A percentile compares a stretch with the other conserved stretches of the same genome.
phyloP scores from a whole-genome alignment of 2,797 vertebrate genomes.

The Chlorospingus semifuscus region DNA sequence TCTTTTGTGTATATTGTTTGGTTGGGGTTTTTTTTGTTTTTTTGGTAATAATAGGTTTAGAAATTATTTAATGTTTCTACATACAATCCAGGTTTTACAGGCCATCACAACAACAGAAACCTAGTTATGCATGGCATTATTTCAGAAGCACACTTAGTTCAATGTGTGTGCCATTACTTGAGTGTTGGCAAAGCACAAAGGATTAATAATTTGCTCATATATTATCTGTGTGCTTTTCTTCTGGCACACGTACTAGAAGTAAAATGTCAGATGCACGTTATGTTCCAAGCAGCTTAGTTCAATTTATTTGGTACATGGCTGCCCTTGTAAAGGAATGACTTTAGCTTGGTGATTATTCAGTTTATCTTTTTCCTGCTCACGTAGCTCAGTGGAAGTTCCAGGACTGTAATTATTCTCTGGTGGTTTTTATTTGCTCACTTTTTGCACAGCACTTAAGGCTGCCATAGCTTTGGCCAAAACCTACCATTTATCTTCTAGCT shows the following conservation, averaged over 20 bases:
- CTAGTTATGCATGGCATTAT: not conserved
- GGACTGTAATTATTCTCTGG: not conserved
- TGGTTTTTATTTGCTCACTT: not conserved
- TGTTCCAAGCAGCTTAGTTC: not conserved
- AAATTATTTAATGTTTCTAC: not conserved
- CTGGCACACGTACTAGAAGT: not conserved
- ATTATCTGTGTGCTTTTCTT: not conserved
- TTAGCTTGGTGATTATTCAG: not conserved
- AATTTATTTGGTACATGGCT: not conserved
- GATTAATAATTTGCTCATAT: not conserved
- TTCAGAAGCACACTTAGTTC: not conserved
- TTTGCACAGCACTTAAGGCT: not conserved
- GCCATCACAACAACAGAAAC: not conserved
- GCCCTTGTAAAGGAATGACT: not conserved
- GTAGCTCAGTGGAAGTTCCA: not conserved
- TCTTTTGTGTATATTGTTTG: not conserved
- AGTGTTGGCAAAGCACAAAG: not conserved
- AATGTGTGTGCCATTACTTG: not conserved
- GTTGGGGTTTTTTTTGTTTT: not conserved
- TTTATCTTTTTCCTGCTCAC: not conserved
- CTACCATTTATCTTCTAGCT: not conserved
- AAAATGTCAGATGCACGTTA: not conserved
- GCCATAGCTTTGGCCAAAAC: not conserved
- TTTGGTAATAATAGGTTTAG: not conserved
- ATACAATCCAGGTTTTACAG: not conserved